Percentiles rank a stretch among this genome's conserved stretches.
Conservation (phyloP, 2,113 vertebrate species). For the Catagonus wagneri region DNA sequence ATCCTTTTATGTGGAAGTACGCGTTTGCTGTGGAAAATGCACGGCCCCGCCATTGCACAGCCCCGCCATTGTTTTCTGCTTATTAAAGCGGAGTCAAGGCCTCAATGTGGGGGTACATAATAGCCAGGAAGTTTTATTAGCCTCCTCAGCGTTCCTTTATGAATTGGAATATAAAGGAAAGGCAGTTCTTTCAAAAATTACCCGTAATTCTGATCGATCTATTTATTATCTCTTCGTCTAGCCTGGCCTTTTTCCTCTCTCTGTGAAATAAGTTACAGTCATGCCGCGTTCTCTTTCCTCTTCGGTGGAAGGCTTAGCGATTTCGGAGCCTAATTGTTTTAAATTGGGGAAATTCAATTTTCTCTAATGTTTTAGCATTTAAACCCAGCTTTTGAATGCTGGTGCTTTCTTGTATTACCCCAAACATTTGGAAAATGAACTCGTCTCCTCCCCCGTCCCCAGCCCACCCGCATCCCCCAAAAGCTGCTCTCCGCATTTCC, state of each 20-base stretch:
- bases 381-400: slow-evolving; percentile 51
- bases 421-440: slow-evolving; percentile 80
- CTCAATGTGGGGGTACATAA: neutral
- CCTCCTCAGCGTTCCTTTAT: neutral
- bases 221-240: slow-evolving; percentile 31
- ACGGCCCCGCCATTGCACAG: neutral
- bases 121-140: neutral
- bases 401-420: slow-evolving; percentile 70
- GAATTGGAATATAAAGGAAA: slow-evolving; percentile 52
- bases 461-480: neutral
- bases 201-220: neutral
- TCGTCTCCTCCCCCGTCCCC: slow-evolving; percentile 1
- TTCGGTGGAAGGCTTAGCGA: slow-evolving; percentile 57
- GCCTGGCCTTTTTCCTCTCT: neutral
- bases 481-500: neutral
- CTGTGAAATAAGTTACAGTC: slow-evolving; percentile 67
- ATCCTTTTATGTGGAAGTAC: slow-evolving; percentile 11
- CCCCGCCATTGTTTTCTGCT: neutral
- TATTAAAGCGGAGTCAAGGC: neutral
- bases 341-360: slow-evolving; percentile 83
- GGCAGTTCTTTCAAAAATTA: slow-evolving; percentile 39
- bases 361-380: slow-evolving; percentile 79
- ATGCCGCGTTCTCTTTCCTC: slow-evolving; percentile 55
- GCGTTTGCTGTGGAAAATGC: neutral
- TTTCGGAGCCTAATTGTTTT: slow-evolving; percentile 81